Percentiles rank a stretch among this genome's conserved stretches.
Conservation (phyloP, 2,113 vertebrate genomes). For the Alexandromys fortis region DNA sequence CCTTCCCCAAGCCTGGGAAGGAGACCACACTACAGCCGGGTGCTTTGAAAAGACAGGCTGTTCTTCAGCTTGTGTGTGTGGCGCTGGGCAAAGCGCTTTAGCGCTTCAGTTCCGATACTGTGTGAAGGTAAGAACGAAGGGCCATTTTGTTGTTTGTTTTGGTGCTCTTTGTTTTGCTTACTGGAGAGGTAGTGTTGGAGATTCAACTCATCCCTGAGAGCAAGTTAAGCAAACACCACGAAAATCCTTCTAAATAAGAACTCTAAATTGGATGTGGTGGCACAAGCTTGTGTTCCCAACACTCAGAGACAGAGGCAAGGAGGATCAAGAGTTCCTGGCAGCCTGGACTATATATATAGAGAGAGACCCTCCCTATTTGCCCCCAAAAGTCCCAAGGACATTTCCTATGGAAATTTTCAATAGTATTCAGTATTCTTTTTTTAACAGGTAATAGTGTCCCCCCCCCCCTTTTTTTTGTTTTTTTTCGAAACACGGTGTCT, state of each 20-base stretch:
- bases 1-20: too few relatives aligned
- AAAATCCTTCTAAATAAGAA: not conserved
- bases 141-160: not conserved
- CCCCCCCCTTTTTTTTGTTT: too few relatives aligned
- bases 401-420: not conserved
- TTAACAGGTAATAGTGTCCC: not conserved
- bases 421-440: not conserved
- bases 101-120: not conserved
- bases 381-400: not conserved
- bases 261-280: not conserved
- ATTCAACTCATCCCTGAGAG: not conserved
- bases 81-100: not conserved
- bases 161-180: not conserved
- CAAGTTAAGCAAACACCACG: not conserved
- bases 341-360: not conserved
- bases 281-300: not conserved
- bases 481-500: too few relatives aligned
- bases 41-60: not conserved
- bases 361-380: not conserved
- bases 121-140: not conserved
- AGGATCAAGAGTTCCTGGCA: not conserved
- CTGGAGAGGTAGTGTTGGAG: not conserved
- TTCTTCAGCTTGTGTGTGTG: not conserved
- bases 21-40: not conserved
- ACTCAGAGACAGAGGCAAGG: not conserved